Base-by-base conservation (phyloP, 1,140 invertebrate species). In the Lethocerus indicus region DNA sequence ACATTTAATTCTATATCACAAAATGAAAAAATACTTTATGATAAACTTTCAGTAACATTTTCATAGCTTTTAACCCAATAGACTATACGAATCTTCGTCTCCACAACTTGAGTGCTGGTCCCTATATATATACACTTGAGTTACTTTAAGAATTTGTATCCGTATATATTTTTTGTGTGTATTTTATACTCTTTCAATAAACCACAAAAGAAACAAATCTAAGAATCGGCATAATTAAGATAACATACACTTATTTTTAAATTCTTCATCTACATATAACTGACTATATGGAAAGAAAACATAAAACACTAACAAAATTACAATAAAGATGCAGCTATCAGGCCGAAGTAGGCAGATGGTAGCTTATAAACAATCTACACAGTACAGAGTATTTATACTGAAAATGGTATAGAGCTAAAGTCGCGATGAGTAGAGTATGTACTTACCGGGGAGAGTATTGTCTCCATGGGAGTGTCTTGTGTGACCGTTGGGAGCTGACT, bases 361-460 rank as follows among this genome's bases (percentile, higher is more conserved):
- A 39, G 3, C 16, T 13, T 39, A 9, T 6, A 39, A 13, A 20
- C 3, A 39, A 39, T 39, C 21, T 39, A 18, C 9, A 39, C 21
- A 39, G 16, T 20, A 39, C 36, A 39, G 36, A 39, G n/a, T 12
- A 39, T 4, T 39, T 6, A 39, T 18, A 4, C 16, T 39, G 29
- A 12, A 12, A 35, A 35, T 35, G 29, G 36, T 39, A 18, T 39
- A 3, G 16, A 43, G 40, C 45, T 37, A 54, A n/a, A 54, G 40
- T 32, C 53, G 32, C n/a, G 53, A 47, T 21, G 45, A 25, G 18
- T 45, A 39, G n/a, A 37, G n/a, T 16, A 29, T 9, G 23, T 7
- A 55, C 57, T 56, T 53, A 58, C 57, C 55, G 37, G 48, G 50
- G 13, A 54, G 23, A 18, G 27, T 39, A 18, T 41, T 46, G 7